Evolutionary conservation across 2,797 vertebrate species (phyloP).

Genomic region (Clangula hyemalis): DNA sequence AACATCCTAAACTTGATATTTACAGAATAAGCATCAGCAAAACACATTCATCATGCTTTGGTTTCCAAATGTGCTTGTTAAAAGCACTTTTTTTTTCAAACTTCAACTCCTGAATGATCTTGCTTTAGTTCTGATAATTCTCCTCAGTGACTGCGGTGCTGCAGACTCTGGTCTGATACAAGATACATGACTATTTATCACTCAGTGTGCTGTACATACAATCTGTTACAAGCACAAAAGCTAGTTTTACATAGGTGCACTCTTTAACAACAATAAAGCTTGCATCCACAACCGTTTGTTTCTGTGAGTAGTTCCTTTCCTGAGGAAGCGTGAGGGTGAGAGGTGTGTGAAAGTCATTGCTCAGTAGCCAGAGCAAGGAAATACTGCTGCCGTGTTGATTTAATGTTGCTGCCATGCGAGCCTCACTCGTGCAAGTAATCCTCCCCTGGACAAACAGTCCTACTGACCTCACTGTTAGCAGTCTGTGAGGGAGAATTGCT

Average conservation of each 20-base stretch:
- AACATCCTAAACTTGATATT: not conserved
- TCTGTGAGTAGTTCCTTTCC: not conserved
- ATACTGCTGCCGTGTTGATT: constrained; percentile 3
- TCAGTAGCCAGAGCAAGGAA: not conserved
- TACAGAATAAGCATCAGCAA: not conserved
- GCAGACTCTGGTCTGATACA: not conserved
- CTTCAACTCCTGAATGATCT: not conserved
- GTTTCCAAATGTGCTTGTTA: not conserved
- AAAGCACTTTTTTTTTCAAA: not conserved
- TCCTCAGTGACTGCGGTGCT: not conserved
- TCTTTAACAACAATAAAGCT: not conserved
- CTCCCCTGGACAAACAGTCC: not conserved
- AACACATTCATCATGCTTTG: not conserved
- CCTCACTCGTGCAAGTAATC: not conserved
- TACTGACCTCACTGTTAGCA: not conserved
- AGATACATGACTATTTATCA: constrained; percentile 58
- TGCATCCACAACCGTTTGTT: not conserved
- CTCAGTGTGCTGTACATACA: constrained; percentile 45
- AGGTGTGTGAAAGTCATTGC: not conserved
- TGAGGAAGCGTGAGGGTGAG: not conserved
- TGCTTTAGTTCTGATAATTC: not conserved
- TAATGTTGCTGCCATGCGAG: not conserved
- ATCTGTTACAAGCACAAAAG: constrained; percentile 15
- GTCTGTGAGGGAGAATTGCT: not conserved
- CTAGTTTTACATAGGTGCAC: constrained; percentile 50